Evolutionary conservation across 2,113 vertebrate species (phyloP).

Genomic region (Bubo blakistoni): DNA sequence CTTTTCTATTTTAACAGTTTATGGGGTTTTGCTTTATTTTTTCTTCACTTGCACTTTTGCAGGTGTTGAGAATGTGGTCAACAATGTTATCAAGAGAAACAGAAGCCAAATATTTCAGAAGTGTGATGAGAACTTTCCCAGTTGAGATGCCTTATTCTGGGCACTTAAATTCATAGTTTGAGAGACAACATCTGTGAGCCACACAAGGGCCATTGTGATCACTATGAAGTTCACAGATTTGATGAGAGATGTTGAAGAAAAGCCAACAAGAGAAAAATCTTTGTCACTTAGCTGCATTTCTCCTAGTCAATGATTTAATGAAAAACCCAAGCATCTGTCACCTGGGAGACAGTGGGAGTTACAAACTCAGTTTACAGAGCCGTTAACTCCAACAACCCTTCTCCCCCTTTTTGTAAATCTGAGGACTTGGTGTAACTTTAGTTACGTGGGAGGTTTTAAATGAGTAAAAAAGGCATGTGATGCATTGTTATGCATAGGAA

Average conservation of each 20-base stretch:
- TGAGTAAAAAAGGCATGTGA: not conserved
- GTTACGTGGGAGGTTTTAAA: not conserved
- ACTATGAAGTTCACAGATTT: not conserved
- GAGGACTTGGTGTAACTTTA: not conserved
- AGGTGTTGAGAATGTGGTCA: not conserved
- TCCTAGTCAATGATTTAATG: not conserved
- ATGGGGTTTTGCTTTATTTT: not conserved
- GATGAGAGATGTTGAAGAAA: not conserved
- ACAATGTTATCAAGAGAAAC: not conserved
- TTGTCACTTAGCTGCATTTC: not conserved
- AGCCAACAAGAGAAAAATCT: not conserved
- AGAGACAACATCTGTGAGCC: not conserved
- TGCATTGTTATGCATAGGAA: not conserved
- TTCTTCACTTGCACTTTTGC: not conserved
- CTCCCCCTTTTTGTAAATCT: not conserved
- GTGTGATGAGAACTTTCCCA: not conserved
- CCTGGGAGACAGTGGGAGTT: not conserved
- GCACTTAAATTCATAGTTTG: not conserved
- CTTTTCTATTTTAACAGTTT: not conserved
- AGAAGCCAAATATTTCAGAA: not conserved
- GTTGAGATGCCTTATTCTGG: not conserved
- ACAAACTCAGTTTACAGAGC: not conserved
- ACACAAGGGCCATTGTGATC: not conserved
- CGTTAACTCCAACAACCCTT: not conserved
- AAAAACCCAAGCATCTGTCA: not conserved